These are phyloP conservation scores for Protomyctophum bolini DNA, from an alignment of 2,113 vertebrate genomes.

Conservation along the genomic window DNA sequence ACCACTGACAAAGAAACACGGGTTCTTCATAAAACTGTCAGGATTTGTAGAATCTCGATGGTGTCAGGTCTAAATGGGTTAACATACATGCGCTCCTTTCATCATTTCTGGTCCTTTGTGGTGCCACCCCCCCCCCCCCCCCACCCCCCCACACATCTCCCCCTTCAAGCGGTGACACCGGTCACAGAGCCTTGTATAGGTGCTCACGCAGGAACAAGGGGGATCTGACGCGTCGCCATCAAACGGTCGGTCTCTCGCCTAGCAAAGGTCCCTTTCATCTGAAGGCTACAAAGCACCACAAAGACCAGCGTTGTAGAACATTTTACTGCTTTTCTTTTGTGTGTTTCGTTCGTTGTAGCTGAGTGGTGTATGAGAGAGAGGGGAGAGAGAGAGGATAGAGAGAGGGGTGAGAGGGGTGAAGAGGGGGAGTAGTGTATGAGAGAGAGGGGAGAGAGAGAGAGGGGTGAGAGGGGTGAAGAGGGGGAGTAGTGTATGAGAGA, in stretches of 20 bases:
- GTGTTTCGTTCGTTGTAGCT: neutral
- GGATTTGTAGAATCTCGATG: too few relatives aligned
- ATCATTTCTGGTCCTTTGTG: constrained; percentile 43
- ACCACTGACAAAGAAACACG: too few relatives aligned
- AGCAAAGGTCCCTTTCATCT: constrained; percentile 57
- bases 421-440: too few relatives aligned
- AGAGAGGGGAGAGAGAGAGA: too few relatives aligned
- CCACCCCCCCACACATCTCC: constrained; percentile 13
- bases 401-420: too few relatives aligned
- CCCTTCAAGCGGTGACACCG: constrained; percentile 27
- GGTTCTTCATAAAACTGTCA: too few relatives aligned
- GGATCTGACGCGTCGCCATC: constrained; percentile 57
- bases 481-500: too few relatives aligned
- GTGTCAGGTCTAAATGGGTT: neutral
- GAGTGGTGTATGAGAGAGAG: neutral
- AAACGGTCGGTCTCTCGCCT: constrained; percentile 44
- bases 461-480: too few relatives aligned
- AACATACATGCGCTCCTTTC: constrained; percentile 49
- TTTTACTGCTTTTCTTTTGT: constrained; percentile 21
- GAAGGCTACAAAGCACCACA: constrained; percentile 39
- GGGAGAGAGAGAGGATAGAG: too few relatives aligned
- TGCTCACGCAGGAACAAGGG: constrained; percentile 31
- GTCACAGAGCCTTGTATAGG: constrained; percentile 4
- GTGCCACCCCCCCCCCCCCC: neutral
- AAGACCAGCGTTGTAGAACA: constrained; percentile 20